These are phyloP conservation scores for Cavia porcellus DNA, from an alignment of 2,113 vertebrate genomes.

Conservation along the genomic window DNA sequence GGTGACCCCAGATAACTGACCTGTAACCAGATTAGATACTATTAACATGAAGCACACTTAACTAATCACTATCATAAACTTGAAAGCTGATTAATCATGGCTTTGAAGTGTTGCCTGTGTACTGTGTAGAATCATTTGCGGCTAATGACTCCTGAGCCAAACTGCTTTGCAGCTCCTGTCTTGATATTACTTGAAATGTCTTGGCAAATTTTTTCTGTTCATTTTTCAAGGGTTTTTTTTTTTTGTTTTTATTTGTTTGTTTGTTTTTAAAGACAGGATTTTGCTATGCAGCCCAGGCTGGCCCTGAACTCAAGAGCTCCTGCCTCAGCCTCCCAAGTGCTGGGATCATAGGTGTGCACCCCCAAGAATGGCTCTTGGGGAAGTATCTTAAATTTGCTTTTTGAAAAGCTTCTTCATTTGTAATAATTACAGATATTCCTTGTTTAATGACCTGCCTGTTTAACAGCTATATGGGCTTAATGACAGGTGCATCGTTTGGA, in stretches of 20 bases:
- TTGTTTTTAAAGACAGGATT: not conserved
- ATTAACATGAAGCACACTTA: slow-evolving; percentile 43
- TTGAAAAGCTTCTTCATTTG: slow-evolving; percentile 44
- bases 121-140: slow-evolving; percentile 41
- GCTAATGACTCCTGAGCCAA: not conserved
- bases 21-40: slow-evolving; percentile 50
- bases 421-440: not conserved
- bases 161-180: not conserved
- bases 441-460: not conserved
- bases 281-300: not conserved
- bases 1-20: slow-evolving; percentile 53
- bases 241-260: not conserved
- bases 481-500: not conserved
- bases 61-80: slow-evolving; percentile 53
- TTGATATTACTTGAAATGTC: slow-evolving; percentile 6
- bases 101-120: slow-evolving; percentile 60
- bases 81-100: slow-evolving; percentile 45
- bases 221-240: not conserved
- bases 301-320: not conserved
- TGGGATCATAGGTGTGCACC: not conserved
- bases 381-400: slow-evolving; percentile 39
- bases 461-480: not conserved
- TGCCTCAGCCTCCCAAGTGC: not conserved
- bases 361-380: not conserved
- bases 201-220: not conserved